Evolutionary conservation across 2,113 vertebrate genomes (phyloP), one percentile per base, ranked within the genome.

Genomic region (Paraplagusia blochii): DNA sequence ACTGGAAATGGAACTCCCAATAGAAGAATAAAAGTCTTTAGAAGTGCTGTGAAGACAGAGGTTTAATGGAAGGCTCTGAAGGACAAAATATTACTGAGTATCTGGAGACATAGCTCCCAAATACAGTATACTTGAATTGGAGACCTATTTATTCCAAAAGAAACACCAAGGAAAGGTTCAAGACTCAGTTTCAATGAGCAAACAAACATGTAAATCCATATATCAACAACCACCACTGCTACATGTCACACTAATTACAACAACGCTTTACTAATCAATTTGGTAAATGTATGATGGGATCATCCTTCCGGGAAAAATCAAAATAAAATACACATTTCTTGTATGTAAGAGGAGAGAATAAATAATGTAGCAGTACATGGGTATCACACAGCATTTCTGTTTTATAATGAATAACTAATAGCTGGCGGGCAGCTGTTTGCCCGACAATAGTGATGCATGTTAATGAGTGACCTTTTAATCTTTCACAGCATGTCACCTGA

Each of bases 291-390:
- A 39, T 39, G 3, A 63, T 53, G 38, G 22, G 9, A 18, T 56
- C 33, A 12, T 12, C 48, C 42, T 17, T 45, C n/a, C 11, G 16
- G 16, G 16, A 4, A 12, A 19, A 69, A 34, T 11, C 49, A 55
- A 16, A 22, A 16, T 19, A 33, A 11, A 34, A 46, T 17, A 35
- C 44, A 10, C 34, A 48, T 33, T 74, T 38, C 22, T 68, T 7
- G 39, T 45, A 3, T 11, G n/a, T 13, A 14, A 5, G 29, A 15
- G 13, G 33, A 40, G 42, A 16, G 1, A 40, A 44, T 76, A n/a
- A 76, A 81, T 83, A 42, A 79, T 81, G 52, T 1, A 79, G 35
- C 5, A 49, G 57, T 5, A 14, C 22, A 51, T 11, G 42, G 47
- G 65, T 61, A 15, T 85, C 70, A 63, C 56, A 45, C 58, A 35